Evolutionary conservation across 2,888 invertebrate species (phyloP), one percentile per base, ranked within the genome.

Genomic region (Arge pagana): DNA sequence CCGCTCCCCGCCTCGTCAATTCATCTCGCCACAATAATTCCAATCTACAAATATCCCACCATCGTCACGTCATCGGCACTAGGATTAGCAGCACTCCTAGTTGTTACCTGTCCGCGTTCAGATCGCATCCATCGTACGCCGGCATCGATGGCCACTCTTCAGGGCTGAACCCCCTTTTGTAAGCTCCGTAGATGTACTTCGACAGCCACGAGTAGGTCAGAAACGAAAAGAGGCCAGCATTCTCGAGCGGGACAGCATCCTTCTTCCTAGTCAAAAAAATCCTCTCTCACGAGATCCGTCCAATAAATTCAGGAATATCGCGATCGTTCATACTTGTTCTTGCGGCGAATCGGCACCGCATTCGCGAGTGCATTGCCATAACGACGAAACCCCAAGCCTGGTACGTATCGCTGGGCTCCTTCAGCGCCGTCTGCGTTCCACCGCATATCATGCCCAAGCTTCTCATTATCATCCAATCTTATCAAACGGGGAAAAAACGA

Each of bases 1-100:
- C 68, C 8, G 74, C 71, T 0, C 81, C 81, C 37, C 71, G 67
- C 43, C 61, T 70, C 31, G 72, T 70, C 18, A 81, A 58, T 59
- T 83, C 82, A 42, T 79, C 76, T 45, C 77, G 74, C 83, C 82
- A 83, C 30, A 82, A 62, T 50, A 75, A 67, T 57, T 80, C 80
- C 26, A 83, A 66, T 58, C 82, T 81, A 56, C 33, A n/a, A n/a
- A n/a, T n/a, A n/a, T n/a, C n/a, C 40, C 21, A 16, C 7, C 6
- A 31, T 31, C 4, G 4, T 3, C 13, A 50, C 16, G 15, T 21
- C 49, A 18, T 11, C 16, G 31, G n/a, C 24, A 51, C n/a, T n/a
- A n/a, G n/a, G n/a, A n/a, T n/a, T n/a, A n/a, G n/a, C n/a, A n/a
- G n/a, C 2, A 19, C 5, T 30, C 16, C 3, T 30, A 3, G 10